A percentile compares a stretch with the other conserved stretches of the same genome.
phyloP scores from a whole-genome alignment of 2,888 invertebrate species.

The Plemyria rubiginata region DNA sequence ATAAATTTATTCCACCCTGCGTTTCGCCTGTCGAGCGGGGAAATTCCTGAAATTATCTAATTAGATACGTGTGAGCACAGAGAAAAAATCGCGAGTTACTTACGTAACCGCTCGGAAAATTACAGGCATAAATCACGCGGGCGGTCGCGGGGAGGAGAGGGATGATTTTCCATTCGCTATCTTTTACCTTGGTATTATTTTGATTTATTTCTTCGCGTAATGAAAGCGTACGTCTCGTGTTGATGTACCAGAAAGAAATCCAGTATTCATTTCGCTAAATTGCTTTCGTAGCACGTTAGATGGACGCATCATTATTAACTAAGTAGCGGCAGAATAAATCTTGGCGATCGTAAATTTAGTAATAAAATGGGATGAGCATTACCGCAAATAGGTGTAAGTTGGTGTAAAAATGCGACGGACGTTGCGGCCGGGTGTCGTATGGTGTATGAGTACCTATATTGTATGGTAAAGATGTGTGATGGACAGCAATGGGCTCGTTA shows the following conservation, averaged over 20 bases:
- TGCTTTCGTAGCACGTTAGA: slow-evolving; percentile 51
- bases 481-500: slow-evolving; percentile 70
- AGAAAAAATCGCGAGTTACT: slow-evolving; percentile 82
- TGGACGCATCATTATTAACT: slow-evolving; percentile 60
- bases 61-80: slow-evolving; percentile 75
- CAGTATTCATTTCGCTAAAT: slow-evolving; percentile 68
- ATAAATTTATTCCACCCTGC: slow-evolving; percentile 19
- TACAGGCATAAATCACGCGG: slow-evolving; percentile 79
- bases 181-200: slow-evolving; percentile 81
- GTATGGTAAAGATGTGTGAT: slow-evolving; percentile 50
- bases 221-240: slow-evolving; percentile 80
- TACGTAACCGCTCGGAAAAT: slow-evolving; percentile 82
- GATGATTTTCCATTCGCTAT: slow-evolving; percentile 83
- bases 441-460: slow-evolving; percentile 33
- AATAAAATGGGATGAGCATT: slow-evolving; percentile 65
- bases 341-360: slow-evolving; percentile 61
- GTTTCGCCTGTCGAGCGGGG: slow-evolving; percentile 49
- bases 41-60: slow-evolving; percentile 80
- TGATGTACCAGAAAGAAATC: slow-evolving; percentile 72
- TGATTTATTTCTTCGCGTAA: slow-evolving; percentile 81
- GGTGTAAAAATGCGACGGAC: slow-evolving; percentile 65
- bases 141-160: slow-evolving; percentile 54
- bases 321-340: slow-evolving; percentile 59
- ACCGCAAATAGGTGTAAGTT: slow-evolving; percentile 75
- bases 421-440: slow-evolving; percentile 59